Evolutionary conservation across 2,888 invertebrate genomes (phyloP), one percentile per base, ranked within the genome.

Genomic region (Pherbina coryleti): DNA sequence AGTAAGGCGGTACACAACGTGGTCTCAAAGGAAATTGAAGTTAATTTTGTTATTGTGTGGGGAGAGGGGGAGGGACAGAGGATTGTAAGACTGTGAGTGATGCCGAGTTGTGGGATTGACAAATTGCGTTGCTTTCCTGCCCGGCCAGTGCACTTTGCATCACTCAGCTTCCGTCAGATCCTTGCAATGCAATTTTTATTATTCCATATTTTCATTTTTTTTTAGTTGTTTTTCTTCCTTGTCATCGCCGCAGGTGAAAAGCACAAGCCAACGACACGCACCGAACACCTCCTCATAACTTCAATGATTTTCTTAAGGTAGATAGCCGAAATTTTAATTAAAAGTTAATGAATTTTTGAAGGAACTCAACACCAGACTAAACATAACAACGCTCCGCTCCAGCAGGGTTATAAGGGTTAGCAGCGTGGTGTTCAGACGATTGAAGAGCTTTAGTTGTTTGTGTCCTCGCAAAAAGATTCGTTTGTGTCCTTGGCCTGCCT

Each of bases 311-410:
- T 22, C 28, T 60, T 60, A 22, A 60, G 14, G 60, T 28, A 60
- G 60, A 28, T 14, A 34, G 11, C 31, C 69, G 2, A 51, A 69
- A 69, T 69, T 53, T 69, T 69, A 69, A 69, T 69, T 69, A 69
- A 69, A 69, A 69, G 11, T 69, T 69, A 69, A 69, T 69, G 69
- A 69, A 69, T 69, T 69, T 69, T 69, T 69, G 17, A 69, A 69
- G 51, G 49, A 69, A 51, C 69, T 51, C 69, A 49, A 69, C 28
- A 25, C 2, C 69, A 51, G 49, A 49, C 22, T 25, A 7, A n/a
- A 67, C 60, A 67, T 37, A n/a, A 34, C 37, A 22, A 67, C 37
- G 31, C 14, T 17, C 17, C 11, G 2, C 1, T 19, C 14, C 9
- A 37, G 28, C 62, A 31, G n/a, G n/a, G n/a, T 17, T 7, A 55